These are phyloP conservation scores for Heliconius hermathena DNA, from an alignment of 1,140 invertebrate genomes.

Conservation along the genomic window DNA sequence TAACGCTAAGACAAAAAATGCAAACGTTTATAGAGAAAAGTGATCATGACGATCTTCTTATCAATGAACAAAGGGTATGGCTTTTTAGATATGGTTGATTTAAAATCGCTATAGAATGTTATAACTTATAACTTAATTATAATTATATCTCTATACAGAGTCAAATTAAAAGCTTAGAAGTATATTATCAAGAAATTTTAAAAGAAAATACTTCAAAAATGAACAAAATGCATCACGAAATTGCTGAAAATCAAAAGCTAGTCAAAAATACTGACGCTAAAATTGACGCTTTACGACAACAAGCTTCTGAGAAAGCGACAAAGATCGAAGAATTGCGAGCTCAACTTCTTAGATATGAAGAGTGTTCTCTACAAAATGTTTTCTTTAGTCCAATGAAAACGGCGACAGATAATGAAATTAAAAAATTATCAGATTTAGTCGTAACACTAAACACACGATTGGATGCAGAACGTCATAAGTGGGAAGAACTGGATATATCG, in stretches of 20 bases:
- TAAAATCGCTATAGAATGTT: background rate
- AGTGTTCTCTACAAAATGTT: slow-evolving; percentile 73
- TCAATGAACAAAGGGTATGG: slow-evolving; percentile 81
- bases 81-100: background rate
- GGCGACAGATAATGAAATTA: slow-evolving; percentile 75
- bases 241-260: slow-evolving; percentile 64
- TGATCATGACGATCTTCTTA: slow-evolving; percentile 82
- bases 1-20: slow-evolving; percentile 75
- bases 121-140: background rate
- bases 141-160: slow-evolving; percentile 54
- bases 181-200: slow-evolving; percentile 73
- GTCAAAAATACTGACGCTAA: slow-evolving; percentile 69
- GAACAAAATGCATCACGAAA: slow-evolving; percentile 69
- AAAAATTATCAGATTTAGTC: slow-evolving; percentile 66
- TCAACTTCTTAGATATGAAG: slow-evolving; percentile 69
- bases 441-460: slow-evolving; percentile 61
- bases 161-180: slow-evolving; percentile 71
- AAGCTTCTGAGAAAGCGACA: slow-evolving; percentile 64
- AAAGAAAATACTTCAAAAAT: slow-evolving; percentile 71
- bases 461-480: slow-evolving; percentile 64
- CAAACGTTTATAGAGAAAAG: slow-evolving; percentile 82
- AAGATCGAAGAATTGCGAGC: slow-evolving; percentile 74
- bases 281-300: slow-evolving; percentile 68
- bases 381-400: slow-evolving; percentile 78
- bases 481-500: slow-evolving; percentile 61